Conservation (phyloP, 2,888 invertebrate genomes). For the Standfussiana lucernea region DNA sequence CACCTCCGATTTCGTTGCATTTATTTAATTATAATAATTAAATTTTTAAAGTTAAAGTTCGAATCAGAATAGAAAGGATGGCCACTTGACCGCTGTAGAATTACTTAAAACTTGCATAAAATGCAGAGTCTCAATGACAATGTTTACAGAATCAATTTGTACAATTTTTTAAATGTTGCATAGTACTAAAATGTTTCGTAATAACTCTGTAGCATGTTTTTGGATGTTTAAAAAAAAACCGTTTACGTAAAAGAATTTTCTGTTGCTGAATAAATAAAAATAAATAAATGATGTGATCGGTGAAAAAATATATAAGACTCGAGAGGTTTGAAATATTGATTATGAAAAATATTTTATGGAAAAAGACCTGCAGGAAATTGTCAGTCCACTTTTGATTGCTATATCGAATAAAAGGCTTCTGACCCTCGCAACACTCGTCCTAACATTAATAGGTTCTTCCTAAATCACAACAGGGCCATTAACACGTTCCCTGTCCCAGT, state of each 20-base stretch:
- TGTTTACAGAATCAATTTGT: slow-evolving; percentile 37
- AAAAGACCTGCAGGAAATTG: neutral
- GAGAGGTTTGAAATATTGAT: neutral
- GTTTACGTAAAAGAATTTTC: neutral
- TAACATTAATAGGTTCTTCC: neutral
- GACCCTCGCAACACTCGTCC: neutral
- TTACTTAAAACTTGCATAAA: slow-evolving; percentile 29
- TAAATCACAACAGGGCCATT: neutral
- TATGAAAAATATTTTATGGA: neutral
- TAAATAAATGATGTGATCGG: neutral
- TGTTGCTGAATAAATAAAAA: neutral
- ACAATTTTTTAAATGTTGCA: slow-evolving; percentile 16
- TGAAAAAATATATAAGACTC: neutral
- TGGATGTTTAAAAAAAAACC: neutral
- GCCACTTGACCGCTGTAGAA: slow-evolving; percentile 15
- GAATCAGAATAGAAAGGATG: slow-evolving; percentile 22
- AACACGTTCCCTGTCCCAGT: no score
- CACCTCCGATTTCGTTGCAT: no score
- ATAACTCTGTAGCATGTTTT: neutral
- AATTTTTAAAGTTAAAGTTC: no score
- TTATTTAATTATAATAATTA: no score
- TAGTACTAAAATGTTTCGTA: slow-evolving; percentile 3
- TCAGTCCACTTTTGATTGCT: neutral
- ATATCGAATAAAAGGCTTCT: neutral
- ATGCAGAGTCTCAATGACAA: slow-evolving; percentile 44